A percentile compares a stretch with the other conserved stretches of the same genome.
Evolutionary conservation across 2,113 vertebrate species (phyloP).

Genomic region (Heliornis fulica): DNA sequence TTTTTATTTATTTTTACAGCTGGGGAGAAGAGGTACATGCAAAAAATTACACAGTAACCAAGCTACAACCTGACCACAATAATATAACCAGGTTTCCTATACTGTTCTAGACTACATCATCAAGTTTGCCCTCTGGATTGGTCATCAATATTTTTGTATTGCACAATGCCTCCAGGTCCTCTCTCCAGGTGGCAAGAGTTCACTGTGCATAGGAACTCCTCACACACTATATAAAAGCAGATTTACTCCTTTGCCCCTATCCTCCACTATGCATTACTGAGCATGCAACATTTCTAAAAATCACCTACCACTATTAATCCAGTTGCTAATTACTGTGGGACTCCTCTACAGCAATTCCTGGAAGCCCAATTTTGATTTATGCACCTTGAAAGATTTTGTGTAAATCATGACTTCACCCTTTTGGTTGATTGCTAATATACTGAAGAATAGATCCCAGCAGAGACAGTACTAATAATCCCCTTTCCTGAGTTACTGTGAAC

Average conservation of each 20-base stretch:
- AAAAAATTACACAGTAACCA: not conserved
- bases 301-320: not conserved
- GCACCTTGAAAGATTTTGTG: not conserved
- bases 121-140: not conserved
- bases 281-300: not conserved
- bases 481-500: not conserved
- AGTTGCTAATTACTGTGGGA: not conserved
- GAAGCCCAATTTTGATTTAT: not conserved
- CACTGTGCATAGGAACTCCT: not conserved
- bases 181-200: not conserved
- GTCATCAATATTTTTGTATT: not conserved
- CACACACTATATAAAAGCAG: not conserved
- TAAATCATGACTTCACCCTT: not conserved
- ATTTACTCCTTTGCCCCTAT: not conserved
- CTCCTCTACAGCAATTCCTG: not conserved
- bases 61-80: not conserved
- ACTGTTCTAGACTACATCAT: not conserved
- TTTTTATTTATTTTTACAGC: not conserved
- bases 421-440: fast-evolving
- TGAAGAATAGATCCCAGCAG: not conserved
- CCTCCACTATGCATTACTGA: not conserved
- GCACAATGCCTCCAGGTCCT: not conserved
- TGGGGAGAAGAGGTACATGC: not conserved
- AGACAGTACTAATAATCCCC: not conserved
- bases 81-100: not conserved